Evolutionary conservation across 2,888 invertebrate species (phyloP), one percentile per base, ranked within the genome.

Genomic region (Phania funesta): DNA sequence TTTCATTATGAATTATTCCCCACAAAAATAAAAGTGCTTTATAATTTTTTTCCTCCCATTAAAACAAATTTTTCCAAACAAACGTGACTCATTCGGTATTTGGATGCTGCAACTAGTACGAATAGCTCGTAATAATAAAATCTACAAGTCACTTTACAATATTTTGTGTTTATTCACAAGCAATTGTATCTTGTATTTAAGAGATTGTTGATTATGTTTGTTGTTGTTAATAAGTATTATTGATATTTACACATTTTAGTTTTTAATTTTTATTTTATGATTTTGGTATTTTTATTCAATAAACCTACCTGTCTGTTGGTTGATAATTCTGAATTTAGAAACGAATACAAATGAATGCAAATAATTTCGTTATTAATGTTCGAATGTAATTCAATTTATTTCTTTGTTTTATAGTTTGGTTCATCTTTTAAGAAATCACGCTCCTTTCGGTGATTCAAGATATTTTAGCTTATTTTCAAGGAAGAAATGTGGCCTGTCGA

Each of bases 21-120:
- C 38, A 48, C 46, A 13, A 29, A 48, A 67, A 20, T 20, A 11
- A 24, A 8, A 32, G n/a, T 4, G 9, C 18, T 22, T 20, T 60
- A 48, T 41, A 22, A 22, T 22, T 56, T 44, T 52, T 44, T 67
- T 73, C 8, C 3, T 41, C 35, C 9, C 5, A 32, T 16, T 20
- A 50, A 48, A 18, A 58, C 4, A 48, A 60, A 64, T 74, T 81
- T 77, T 81, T 62, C 22, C 68, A 68, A 67, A 67, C 65, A 29
- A 56, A 54, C 11, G 41, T 80, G 75, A 80, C 64, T 80, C 80
- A 80, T 65, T 16, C 7, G 20, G 7, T 38, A 64, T 44, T 24
- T 44, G 22, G 7, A 29, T 16, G 32, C 35, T 29, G 38, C 35
- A 58, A 44, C 29, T 24, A 7, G 6, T 16, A 22, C 24, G 9